These are phyloP conservation scores for Eumeta japonica DNA, from an alignment of 1,140 invertebrate genomes.

Conservation along the genomic window DNA sequence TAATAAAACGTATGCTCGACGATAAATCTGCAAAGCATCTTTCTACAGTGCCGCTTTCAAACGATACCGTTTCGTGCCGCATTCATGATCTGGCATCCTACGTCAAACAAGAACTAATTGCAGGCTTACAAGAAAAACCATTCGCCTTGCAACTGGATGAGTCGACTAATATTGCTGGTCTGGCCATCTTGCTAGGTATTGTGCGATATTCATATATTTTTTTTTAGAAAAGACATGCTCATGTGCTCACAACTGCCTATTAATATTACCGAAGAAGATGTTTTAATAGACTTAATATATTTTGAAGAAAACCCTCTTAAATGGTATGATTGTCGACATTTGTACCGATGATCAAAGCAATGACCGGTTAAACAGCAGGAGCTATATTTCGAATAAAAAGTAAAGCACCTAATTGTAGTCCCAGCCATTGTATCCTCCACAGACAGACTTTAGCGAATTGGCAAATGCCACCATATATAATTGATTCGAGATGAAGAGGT, in stretches of 20 bases:
- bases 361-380: slow-evolving; percentile 32
- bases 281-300: slow-evolving; percentile 24
- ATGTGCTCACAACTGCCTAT: slow-evolving; percentile 10
- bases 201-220: slow-evolving; percentile 10
- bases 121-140: slow-evolving; percentile 14
- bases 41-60: slow-evolving; percentile 16
- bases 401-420: too few relatives aligned
- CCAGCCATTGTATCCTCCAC: too few relatives aligned
- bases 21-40: too few relatives aligned
- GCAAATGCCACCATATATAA: slow-evolving; percentile 19
- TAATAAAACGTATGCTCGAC: too few relatives aligned
- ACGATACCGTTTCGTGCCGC: slow-evolving; percentile 18
- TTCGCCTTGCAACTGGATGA: slow-evolving; percentile 7
- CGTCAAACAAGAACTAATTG: slow-evolving; percentile 18
- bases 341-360: too few relatives aligned
- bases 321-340: slow-evolving; percentile 27
- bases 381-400: slow-evolving; percentile 26
- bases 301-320: slow-evolving; percentile 22
- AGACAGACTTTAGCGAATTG: slow-evolving; percentile 23
- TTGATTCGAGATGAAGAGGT: slow-evolving; percentile 15
- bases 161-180: too few relatives aligned
- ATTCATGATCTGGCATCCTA: slow-evolving; percentile 15
- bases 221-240: slow-evolving; percentile 16
- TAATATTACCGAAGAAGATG: slow-evolving; percentile 23
- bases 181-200: slow-evolving; percentile 10